Percentiles rank a stretch among this genome's conserved stretches.
These are phyloP conservation scores for Geophilus truncorum DNA, from an alignment of 2,888 invertebrate genomes.

Conservation along the genomic window DNA sequence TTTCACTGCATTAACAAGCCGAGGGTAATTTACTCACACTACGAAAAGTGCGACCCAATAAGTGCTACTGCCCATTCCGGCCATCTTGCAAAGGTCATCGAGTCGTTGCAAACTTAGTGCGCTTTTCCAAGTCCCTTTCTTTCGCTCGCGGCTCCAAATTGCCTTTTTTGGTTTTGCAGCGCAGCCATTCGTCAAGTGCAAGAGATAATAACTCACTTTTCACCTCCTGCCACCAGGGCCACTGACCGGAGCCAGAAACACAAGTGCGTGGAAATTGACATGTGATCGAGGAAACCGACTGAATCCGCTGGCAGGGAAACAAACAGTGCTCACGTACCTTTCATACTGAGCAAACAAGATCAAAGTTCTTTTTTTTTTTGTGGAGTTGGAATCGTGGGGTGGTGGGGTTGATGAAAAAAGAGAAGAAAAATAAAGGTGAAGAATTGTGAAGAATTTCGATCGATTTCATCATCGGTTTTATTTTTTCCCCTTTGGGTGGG, in stretches of 20 bases:
- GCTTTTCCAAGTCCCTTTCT: not conserved
- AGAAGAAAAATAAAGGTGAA: not conserved
- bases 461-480: not conserved
- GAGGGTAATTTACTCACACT: not conserved
- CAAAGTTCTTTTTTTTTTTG: no score
- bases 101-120: not conserved
- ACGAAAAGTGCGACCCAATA: constrained; percentile 6
- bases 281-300: not conserved
- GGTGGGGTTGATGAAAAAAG: no score
- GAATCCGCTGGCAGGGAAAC: not conserved
- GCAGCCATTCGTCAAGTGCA: not conserved
- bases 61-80: not conserved
- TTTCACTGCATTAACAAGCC: not conserved
- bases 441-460: not conserved
- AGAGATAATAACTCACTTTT: not conserved
- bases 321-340: not conserved
- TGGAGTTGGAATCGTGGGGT: no score
- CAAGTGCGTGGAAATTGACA: not conserved
- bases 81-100: not conserved
- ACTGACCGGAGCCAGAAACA: not conserved
- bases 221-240: not conserved
- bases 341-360: not conserved
- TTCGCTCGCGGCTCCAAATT: not conserved
- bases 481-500: not conserved
- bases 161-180: not conserved